Evolutionary conservation across 2,113 vertebrate species (phyloP).

Genomic region (Cyanistes caeruleus): DNA sequence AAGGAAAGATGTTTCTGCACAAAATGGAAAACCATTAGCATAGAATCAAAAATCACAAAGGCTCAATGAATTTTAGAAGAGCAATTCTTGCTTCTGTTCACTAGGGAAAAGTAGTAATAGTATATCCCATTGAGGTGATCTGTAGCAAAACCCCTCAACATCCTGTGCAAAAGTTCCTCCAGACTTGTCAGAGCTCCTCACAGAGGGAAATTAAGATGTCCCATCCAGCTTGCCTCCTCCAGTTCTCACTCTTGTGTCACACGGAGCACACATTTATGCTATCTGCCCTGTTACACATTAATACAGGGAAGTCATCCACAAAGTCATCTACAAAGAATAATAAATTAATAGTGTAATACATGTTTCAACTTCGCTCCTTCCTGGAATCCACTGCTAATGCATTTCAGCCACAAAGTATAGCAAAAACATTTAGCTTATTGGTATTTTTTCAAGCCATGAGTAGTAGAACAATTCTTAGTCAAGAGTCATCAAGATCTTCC

Average conservation of each 20-base stretch:
- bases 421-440: background rate
- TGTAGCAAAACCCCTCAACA: background rate
- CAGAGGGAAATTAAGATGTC: background rate
- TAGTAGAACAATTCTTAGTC: background rate
- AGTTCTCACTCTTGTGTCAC: background rate
- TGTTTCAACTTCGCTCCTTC: background rate
- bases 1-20: constrained; percentile 33
- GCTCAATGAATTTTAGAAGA: background rate
- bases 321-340: background rate
- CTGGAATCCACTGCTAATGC: background rate
- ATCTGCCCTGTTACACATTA: background rate
- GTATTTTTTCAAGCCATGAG: background rate
- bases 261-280: background rate
- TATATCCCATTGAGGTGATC: background rate
- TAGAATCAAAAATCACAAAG: background rate
- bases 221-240: background rate
- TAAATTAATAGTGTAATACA: background rate
- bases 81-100: background rate
- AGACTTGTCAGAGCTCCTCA: background rate
- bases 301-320: background rate
- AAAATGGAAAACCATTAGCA: constrained; percentile 34
- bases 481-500: background rate
- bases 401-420: background rate
- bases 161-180: background rate
- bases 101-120: background rate